Percentiles rank a stretch among this genome's conserved stretches.
Conservation (phyloP, 2,797 vertebrate species). For the Botia almorhae region DNA sequence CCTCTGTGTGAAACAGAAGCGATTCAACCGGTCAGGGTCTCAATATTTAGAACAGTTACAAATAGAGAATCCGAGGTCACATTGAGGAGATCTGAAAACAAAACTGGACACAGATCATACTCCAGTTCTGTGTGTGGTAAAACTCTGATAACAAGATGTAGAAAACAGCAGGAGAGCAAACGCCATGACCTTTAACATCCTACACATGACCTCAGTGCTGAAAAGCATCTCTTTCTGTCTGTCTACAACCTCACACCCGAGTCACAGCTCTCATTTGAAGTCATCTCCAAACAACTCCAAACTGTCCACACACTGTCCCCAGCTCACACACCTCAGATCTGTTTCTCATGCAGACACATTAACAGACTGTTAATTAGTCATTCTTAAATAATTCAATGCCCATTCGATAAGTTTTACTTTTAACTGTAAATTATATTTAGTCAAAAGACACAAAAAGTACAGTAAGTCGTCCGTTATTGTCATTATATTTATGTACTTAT, state of each 20-base stretch:
- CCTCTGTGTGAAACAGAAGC: not conserved
- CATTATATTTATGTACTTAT: too few relatives aligned
- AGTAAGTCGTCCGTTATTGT: too few relatives aligned
- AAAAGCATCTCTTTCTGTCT: conserved; percentile 1
- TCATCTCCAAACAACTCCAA: conserved; percentile 7
- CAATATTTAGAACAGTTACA: not conserved
- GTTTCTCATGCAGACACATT: too few relatives aligned
- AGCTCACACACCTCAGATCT: too few relatives aligned
- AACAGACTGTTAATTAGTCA: too few relatives aligned
- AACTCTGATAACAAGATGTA: not conserved
- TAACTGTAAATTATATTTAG: too few relatives aligned
- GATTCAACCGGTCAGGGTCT: not conserved
- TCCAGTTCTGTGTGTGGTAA: not conserved
- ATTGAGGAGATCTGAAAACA: not conserved
- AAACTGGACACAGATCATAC: conserved; percentile 1
- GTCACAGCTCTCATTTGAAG: conserved; percentile 19
- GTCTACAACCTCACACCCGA: not conserved
- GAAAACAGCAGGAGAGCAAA: conserved; percentile 12
- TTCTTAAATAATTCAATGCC: too few relatives aligned
- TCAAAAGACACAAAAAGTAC: too few relatives aligned
- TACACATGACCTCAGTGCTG: not conserved
- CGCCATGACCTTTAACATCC: conserved; percentile 40
- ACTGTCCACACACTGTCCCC: not conserved
- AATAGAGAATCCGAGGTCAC: not conserved
- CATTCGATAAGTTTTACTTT: too few relatives aligned